Evolutionary conservation across 1,140 invertebrate genomes (phyloP), one percentile per base, ranked within the genome.

Genomic region (Amyelois transitella): DNA sequence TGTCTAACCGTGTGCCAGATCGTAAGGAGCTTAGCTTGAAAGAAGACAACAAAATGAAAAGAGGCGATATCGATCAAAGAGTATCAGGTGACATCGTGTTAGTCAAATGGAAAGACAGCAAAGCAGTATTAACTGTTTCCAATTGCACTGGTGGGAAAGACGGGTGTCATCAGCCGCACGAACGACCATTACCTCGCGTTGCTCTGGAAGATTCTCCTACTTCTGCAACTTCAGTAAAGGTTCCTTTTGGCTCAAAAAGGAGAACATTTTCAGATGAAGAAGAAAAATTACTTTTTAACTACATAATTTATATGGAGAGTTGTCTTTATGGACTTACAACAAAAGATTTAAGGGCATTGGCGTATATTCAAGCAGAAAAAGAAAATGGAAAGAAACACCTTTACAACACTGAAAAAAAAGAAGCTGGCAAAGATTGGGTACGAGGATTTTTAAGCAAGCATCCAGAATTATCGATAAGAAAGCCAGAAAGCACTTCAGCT

Each of bases 391-490:
- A 53, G 18, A 0, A 17, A 14, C 45, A 62, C 21, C 24, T 24
- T 43, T 71, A 68, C 58, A 64, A 61, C 17, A 6, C 0, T n/a
- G 52, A 48, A 6, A 63, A 21, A 19, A n/a, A 14, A 43, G 45
- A 68, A 8, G 69, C 69, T 19, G 68, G 64, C 44, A 44, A 51
- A 64, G 71, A 64, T 63, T 77, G 73, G 63, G 25, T 75, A 5
- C 28, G 24, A 8, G 38, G 51, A n/a, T 87, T 82, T 60, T 43
- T 79, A 43, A 75, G 68, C 53, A 17, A 76, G 43, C 52, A 87
- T 64, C 66, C 58, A 6, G 58, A 60, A 43, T 43, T 88, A n/a
- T 53, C 53, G 24, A 43, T 71, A 7, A 24, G 70, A 43, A 57
- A 58, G 53, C 66, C 66, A 28, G 62, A 73, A 62, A 19, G 55